Base-by-base conservation (phyloP, 2,888 invertebrate genomes). In the Agrochola lota region DNA sequence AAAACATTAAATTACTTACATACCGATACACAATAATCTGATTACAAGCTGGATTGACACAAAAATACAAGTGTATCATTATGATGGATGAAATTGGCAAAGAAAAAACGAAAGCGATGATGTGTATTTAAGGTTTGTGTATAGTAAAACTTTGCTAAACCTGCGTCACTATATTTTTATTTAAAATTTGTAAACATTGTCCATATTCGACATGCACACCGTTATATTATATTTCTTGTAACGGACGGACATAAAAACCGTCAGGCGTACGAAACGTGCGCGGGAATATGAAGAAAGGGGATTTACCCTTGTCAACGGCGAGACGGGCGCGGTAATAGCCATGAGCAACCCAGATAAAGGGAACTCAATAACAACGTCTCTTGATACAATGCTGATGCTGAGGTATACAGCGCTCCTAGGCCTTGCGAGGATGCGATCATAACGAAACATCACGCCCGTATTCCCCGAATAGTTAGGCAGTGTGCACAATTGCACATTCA, bases 241-340 rank as follows among this genome's bases (percentile, higher is more conserved):
- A 79, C 80, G 86, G 85, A 88, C 80, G 84, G 85, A 83, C 88
- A 85, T 86, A 88, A 89, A 89, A 89, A 90, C 84, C 87, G 86
- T 85, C 83, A 82, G 81, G 84, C 85, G 87, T 82, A 87, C 73
- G 83, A 76, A 87, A 88, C 91, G 90, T 89, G 88, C 83, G 87
- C 87, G 84, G 91, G 91, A 92, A 94, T 94, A 95, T 95, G 94
- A 95, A 94, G 94, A 94, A 94, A 95, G 94, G 93, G 95, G 96
- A 95, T 96, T 96, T 95, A 96, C 96, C 96, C 96, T 94, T 93
- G 95, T 96, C 96, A 96, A 91, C 91, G 78, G 80, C 89, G 88
- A 91, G 95, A 95, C 94, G 94, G 93, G 88, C 86, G 85, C 83
- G 89, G 93, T 95, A 94, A 95, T 95, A 94, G 94, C 94, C 91